Percentiles rank a stretch among this genome's conserved stretches.
Conservation (phyloP, 1,140 invertebrate genomes). For the Conopomorpha cramerella region DNA sequence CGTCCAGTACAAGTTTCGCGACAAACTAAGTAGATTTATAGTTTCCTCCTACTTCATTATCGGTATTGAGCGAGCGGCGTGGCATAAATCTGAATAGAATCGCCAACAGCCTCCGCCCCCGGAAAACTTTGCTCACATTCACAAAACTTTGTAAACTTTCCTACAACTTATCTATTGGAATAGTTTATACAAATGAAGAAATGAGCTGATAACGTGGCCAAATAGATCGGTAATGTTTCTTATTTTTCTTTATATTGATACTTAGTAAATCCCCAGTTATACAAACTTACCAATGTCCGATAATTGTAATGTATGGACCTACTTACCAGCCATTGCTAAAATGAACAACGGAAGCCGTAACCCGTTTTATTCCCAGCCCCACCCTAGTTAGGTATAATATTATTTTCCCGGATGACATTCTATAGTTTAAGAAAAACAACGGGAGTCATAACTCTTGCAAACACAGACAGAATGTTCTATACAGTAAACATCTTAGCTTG, state of each 20-base stretch:
- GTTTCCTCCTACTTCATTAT: conserved; percentile 58
- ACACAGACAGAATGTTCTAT: too few species aligned
- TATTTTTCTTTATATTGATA: too few species aligned
- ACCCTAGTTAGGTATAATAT: too few species aligned
- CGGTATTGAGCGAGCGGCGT: conserved; percentile 34
- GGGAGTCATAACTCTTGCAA: conserved; percentile 50
- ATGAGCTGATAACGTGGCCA: too few species aligned
- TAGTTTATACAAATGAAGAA: too few species aligned
- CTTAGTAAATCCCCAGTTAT: too few species aligned
- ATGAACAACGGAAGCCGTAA: conserved; percentile 54
- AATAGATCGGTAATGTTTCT: too few species aligned
- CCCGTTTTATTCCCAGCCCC: conserved; percentile 21
- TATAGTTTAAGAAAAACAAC: conserved; percentile 54
- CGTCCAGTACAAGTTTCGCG: too few species aligned
- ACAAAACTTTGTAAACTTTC: conserved; percentile 13
- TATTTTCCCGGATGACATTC: too few species aligned
- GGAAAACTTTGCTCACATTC: conserved; percentile 25
- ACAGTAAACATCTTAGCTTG: too few species aligned
- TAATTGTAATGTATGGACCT: too few species aligned
- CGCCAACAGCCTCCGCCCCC: conserved; percentile 24
- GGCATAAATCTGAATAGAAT: conserved; percentile 54
- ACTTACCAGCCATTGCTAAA: conserved; percentile 3
- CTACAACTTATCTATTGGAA: conserved; percentile 4
- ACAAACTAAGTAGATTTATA: conserved; percentile 52
- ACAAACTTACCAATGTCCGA: too few species aligned